Evolutionary conservation across 2,888 invertebrate species (phyloP).

Genomic region (Epinotia ramella): DNA sequence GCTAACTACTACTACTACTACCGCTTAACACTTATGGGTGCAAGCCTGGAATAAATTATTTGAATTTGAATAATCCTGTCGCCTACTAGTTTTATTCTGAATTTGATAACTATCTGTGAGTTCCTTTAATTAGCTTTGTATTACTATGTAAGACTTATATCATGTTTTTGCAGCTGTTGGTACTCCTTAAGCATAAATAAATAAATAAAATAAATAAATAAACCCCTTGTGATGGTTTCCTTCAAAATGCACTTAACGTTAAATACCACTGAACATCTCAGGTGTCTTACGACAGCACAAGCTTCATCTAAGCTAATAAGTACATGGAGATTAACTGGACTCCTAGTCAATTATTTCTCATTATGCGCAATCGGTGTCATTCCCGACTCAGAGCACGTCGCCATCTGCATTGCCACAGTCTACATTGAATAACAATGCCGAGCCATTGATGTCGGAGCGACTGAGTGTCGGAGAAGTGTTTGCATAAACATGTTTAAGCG

Average conservation of each 20-base stretch:
- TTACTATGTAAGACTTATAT: too few relatives aligned
- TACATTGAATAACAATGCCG: slow-evolving; percentile 33
- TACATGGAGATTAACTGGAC: slow-evolving; percentile 11
- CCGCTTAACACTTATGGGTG: too few relatives aligned
- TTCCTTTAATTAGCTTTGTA: too few relatives aligned
- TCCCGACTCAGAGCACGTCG: slow-evolving; percentile 15
- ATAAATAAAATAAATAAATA: too few relatives aligned
- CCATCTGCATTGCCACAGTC: slow-evolving; percentile 30
- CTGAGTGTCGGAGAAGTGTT: slow-evolving; percentile 6
- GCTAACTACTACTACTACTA: too few relatives aligned
- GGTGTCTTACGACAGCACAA: background rate
- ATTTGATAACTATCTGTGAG: too few relatives aligned
- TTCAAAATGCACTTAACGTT: background rate
- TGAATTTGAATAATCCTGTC: too few relatives aligned
- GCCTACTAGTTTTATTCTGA: background rate
- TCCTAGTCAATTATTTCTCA: slow-evolving; percentile 22
- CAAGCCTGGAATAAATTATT: too few relatives aligned
- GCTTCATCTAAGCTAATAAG: background rate
- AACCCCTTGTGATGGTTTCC: background rate
- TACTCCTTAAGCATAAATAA: too few relatives aligned
- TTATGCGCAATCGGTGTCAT: slow-evolving; percentile 4
- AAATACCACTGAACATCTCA: background rate
- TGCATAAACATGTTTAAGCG: background rate
- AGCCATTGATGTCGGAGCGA: slow-evolving; percentile 20
- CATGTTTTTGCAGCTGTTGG: too few relatives aligned